These are phyloP conservation scores for Megaleporinus macrocephalus DNA, from an alignment of 2,113 vertebrate species.

Conservation along the genomic window DNA sequence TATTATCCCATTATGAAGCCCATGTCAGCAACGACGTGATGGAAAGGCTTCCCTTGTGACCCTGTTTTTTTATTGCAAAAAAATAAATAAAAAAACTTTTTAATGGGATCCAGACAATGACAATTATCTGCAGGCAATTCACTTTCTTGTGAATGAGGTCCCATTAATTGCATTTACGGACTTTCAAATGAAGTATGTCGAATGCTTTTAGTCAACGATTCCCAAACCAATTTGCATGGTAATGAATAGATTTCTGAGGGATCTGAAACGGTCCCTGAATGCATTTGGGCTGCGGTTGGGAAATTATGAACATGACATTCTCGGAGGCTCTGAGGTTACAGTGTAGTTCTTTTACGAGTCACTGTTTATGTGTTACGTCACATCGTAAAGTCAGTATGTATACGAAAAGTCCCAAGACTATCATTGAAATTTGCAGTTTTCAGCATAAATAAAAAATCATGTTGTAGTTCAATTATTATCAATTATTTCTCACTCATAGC, in stretches of 20 bases:
- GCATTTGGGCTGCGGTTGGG: conserved; percentile 62
- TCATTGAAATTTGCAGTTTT: not conserved
- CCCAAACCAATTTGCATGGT: conserved; percentile 82
- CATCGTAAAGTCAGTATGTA: conserved; percentile 26
- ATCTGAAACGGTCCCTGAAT: conserved; percentile 70
- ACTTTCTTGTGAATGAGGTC: conserved; percentile 77
- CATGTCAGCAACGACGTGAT: conserved; percentile 57
- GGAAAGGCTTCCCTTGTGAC: conserved; percentile 52
- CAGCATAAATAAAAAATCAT: not conserved
- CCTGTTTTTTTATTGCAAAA: conserved; percentile 53
- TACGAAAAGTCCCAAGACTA: not conserved
- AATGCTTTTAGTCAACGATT: conserved; percentile 77
- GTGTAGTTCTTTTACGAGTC: conserved; percentile 61
- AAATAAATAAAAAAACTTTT: conserved; percentile 69
- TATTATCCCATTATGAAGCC: conserved; percentile 73
- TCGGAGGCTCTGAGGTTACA: conserved; percentile 63
- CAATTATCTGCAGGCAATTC: conserved; percentile 78
- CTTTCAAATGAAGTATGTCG: conserved; percentile 79
- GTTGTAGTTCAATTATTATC: not conserved
- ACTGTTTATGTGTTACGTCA: conserved; percentile 56
- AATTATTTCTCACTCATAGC: not conserved
- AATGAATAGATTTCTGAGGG: conserved; percentile 80
- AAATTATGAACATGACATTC: conserved; percentile 63
- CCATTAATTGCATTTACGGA: conserved; percentile 84
- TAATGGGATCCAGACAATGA: conserved; percentile 78